phyloP scores from a whole-genome alignment of 2,113 vertebrate species.

The Percopsis transmontana region DNA sequence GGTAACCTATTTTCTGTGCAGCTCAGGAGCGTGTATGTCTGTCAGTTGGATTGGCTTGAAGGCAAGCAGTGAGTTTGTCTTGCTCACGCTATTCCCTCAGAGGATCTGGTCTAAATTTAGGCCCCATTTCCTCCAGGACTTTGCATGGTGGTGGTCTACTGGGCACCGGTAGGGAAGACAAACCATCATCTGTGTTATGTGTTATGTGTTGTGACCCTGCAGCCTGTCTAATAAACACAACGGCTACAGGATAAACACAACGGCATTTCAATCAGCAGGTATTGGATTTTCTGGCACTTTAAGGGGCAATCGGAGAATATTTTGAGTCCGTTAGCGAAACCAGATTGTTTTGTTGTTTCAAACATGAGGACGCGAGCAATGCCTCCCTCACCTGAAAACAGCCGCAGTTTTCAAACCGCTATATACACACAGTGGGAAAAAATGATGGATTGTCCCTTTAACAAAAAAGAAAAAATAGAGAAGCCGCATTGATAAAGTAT shows the following conservation, averaged over 20 bases:
- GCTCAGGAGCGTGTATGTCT: constrained; percentile 17
- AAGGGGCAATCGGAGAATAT: too few species aligned
- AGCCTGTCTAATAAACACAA: constrained; percentile 10
- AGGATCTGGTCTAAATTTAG: constrained; percentile 66
- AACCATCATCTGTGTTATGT: constrained; percentile 4
- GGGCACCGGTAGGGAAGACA: constrained; percentile 22
- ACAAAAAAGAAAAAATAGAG: constrained; percentile 23
- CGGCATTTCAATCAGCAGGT: constrained; percentile 24
- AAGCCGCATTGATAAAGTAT: constrained; percentile 42
- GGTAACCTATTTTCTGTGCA: constrained; percentile 30
- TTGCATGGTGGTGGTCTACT: constrained; percentile 25
- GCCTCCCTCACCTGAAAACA: too few species aligned
- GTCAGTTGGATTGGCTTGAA: constrained; percentile 30
- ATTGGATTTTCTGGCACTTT: constrained; percentile 28
- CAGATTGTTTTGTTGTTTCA: too few species aligned
- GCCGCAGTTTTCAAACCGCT: too few species aligned
- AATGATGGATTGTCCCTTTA: constrained; percentile 43
- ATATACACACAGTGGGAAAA: constrained; percentile 28
- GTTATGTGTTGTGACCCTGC: background rate
- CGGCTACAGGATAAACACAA: constrained; percentile 2
- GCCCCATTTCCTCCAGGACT: constrained; percentile 36
- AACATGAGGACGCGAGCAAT: too few species aligned
- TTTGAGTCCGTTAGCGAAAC: too few species aligned
- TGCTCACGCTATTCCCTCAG: constrained; percentile 35
- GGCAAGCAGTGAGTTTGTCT: constrained; percentile 36